Conservation (phyloP, 2,113 vertebrate genomes). For the Catharus bicknelli region DNA sequence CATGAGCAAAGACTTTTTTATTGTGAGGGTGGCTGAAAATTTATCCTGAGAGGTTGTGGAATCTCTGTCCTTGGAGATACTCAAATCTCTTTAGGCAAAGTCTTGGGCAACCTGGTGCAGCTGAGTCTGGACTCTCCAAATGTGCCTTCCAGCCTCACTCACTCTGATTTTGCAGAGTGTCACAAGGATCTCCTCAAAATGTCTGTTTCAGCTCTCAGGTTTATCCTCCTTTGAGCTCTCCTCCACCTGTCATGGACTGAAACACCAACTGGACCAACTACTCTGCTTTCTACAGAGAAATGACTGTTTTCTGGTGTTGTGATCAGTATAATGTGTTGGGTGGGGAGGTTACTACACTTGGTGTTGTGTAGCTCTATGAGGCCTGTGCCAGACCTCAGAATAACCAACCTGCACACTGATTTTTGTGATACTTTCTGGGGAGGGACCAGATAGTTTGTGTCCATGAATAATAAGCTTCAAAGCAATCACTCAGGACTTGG, state of each 20-base stretch:
- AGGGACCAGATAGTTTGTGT: accelerated
- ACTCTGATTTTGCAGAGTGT: not conserved
- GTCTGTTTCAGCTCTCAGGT: accelerated
- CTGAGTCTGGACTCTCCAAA: not conserved
- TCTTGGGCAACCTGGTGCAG: not conserved
- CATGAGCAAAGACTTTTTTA: not conserved
- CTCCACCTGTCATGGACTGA: not conserved
- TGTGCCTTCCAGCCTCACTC: not conserved
- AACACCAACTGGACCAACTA: not conserved
- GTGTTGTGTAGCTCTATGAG: not conserved
- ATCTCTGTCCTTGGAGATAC: not conserved
- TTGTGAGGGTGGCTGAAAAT: not conserved
- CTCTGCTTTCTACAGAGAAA: not conserved
- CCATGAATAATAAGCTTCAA: not conserved
- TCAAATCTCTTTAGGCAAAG: not conserved
- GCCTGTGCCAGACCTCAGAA: not conserved
- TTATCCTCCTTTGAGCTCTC: not conserved
- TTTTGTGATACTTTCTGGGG: not conserved
- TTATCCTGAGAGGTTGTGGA: not conserved
- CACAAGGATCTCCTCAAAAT: not conserved
- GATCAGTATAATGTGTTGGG: not conserved
- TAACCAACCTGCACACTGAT: accelerated
- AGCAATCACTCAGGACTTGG: not conserved
- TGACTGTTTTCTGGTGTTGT: not conserved
- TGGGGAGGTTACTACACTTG: not conserved